Base-by-base conservation (phyloP, 2,797 vertebrate species). In the Cynodonichthys magdalenae region DNA sequence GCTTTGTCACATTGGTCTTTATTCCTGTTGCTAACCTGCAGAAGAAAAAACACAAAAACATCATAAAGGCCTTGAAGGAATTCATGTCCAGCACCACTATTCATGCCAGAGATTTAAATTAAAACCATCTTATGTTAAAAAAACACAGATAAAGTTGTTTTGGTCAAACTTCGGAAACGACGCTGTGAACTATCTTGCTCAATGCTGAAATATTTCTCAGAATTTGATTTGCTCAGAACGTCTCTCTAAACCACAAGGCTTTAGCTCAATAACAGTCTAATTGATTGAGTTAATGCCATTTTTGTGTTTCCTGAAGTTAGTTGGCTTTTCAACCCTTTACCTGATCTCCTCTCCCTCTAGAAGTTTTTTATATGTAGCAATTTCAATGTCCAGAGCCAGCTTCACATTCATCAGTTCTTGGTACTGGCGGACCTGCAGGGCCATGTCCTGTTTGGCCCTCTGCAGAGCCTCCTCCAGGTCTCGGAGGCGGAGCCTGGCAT, bases 301-400 rank as follows among this genome's bases (percentile, higher is more conserved):
- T 31, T 8, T 31, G 29, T 31, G 29, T 31, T 31, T 31, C 29
- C 5, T 31, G 8, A 31, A 31, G 8, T 31, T 8, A 31, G 5
- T 31, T 31, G 29, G 29, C 24, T 24, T 24, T 24, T 24, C 1
- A 31, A 31, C 5, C 20, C 29, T 66, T 66, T 6, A 92, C 93
- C 92, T 88, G 69, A 68, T 74, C 51, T 94, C 94, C 65, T 96
- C 93, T 82, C 93, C 93, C 78, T 95, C 92, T 76, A 95, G 83
- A 53, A 93, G 87, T 42, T 90, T 92, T 83, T 77, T 89, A 89
- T 95, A 92, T 74, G 93, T 93, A 76, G 91, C 92, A 5, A 96
- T 98, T 92, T 98, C 97, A 0, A 98, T 96, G 77, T 98, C 97
- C 90, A 98, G 90, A 47, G 95, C 95, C 78, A 98, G 80, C 67